Base-by-base conservation (phyloP, 2,888 invertebrate genomes). In the Hirtodrosophila trivittata region DNA sequence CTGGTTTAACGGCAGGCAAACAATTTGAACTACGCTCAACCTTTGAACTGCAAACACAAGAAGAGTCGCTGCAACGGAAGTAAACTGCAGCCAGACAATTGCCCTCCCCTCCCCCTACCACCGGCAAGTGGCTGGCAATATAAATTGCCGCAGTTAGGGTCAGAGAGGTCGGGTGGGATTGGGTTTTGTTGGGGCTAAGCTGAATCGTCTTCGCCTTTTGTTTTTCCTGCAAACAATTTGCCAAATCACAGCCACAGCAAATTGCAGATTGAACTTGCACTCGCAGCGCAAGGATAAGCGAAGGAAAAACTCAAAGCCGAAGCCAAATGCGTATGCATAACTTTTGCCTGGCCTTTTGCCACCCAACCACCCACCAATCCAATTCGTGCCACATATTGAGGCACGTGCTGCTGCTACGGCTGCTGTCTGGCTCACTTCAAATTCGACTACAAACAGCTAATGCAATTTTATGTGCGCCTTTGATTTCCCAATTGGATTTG, bases 1-100 rank as follows among this genome's bases (percentile, higher is more conserved):
- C 64, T 54, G 46, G 18, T 5, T 21, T 65, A 74, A 82, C 76
- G 78, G 76, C 83, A 78, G 67, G 80, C 80, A 83, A 80, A 83
- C 80, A 83, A 83, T 83, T 80, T 80, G 77, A 80, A 80, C 80
- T 80, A 49, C 66, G 66, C 70, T 78, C 71, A 68, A 70, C 78
- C 78, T 81, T 80, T 78, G 71, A 74, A 64, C 78, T 59, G 71
- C 60, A 62, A 75, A 70, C 57, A 63, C 18, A 3, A 63, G 54
- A 42, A 10, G 39, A 56, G 32, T 12, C 37, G 51, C 46, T 42
- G 58, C 41, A 54, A 56, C 21, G 57, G 60, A 52, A 6, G 32
- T 26, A 42, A 39, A 4, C 21, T 50, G 54, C 41, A 65, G 57
- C 42, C 59, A 71, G 64, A 75, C 77, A 71, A 77, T 71, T 64